Evolutionary conservation across 2,888 invertebrate species (phyloP), one percentile per base, ranked within the genome.

Genomic region (Euclidia mi): DNA sequence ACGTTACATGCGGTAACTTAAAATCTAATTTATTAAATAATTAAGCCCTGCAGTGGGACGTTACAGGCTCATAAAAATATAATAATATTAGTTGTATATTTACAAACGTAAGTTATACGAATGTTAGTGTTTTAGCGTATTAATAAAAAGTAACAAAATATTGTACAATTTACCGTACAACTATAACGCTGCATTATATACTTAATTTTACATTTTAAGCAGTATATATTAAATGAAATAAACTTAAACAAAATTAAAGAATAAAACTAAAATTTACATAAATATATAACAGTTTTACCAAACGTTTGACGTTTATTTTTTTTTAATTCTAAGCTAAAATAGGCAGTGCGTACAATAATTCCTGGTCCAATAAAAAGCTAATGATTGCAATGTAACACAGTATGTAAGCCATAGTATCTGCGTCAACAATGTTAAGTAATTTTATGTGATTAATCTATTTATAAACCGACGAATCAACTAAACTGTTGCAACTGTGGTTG

Each of bases 1-100:
- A n/a, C 40, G 47, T 57, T 43, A 60, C 45, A 49, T 40, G 35
- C 48, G 29, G 51, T 46, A 72, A 66, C 73, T 69, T 76, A 69
- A 52, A 53, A 42, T 38, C 64, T 76, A 70, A 32, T 28, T 62
- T 65, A 67, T 47, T 51, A 50, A 53, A 64, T 56, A 45, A 49
- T 55, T n/a, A n/a, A n/a, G n/a, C n/a, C n/a, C n/a, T n/a, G n/a
- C n/a, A n/a, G n/a, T n/a, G n/a, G n/a, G n/a, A n/a, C n/a, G n/a
- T n/a, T n/a, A n/a, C n/a, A n/a, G n/a, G n/a, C n/a, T n/a, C n/a
- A n/a, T n/a, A n/a, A n/a, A n/a, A n/a, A n/a, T n/a, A n/a, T n/a
- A n/a, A 55, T 45, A 32, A 61, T 43, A 42, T 43, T 40, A 31
- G 34, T 40, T 48, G 35, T 56, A 56, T 64, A 69, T 70, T 72